Evolutionary conservation across 2,113 vertebrate species (phyloP), one percentile per base, ranked within the genome.

Genomic region (Megaceryle torquata): DNA sequence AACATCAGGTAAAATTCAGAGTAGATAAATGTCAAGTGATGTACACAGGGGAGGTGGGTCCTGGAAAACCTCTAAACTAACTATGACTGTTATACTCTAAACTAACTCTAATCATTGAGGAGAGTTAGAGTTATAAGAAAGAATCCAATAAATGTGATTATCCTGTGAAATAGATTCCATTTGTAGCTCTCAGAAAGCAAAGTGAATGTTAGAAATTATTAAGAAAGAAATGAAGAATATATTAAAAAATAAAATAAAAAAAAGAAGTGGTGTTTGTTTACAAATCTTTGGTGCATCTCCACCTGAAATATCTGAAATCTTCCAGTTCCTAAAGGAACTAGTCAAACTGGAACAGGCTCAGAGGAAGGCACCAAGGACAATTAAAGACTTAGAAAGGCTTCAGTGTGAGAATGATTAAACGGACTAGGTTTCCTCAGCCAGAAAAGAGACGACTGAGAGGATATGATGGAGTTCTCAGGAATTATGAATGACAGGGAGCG

Each of bases 401-500:
- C 37, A 19, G 25, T 43, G 33, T 56, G 64, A 97, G 56, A 67
- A 78, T 0, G 1, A 67, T 83, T 78, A 50, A 78, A 67, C 13
- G 22, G 26, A 20, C 43, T 44, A 41, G 29, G 35, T 60, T 68
- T 39, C 82, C 72, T 56, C 82, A 88, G 50, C 54, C 80, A 91
- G 68, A 29, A 88, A 46, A 92, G 72, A 39, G 68, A 75, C 48
- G 60, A 46, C 56, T 63, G 91, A 84, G 72, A 74, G 68, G 69
- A 59, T 75, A 19, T 69, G 43, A 93, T 79, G 91, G 80, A 48
- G 76, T 56, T 12, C 60, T 78, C 83, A 64, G 86, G 83, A 93
- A 75, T 82, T 78, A 21, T 68, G 77, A 81, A 33, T 86, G 91
- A 91, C 86, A 96, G 57, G 88, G 37, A n/a, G 33, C 84, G 86